These are phyloP conservation scores for Microctenopoma steveboyesi DNA, from an alignment of 2,797 vertebrate species.

Conservation along the genomic window DNA sequence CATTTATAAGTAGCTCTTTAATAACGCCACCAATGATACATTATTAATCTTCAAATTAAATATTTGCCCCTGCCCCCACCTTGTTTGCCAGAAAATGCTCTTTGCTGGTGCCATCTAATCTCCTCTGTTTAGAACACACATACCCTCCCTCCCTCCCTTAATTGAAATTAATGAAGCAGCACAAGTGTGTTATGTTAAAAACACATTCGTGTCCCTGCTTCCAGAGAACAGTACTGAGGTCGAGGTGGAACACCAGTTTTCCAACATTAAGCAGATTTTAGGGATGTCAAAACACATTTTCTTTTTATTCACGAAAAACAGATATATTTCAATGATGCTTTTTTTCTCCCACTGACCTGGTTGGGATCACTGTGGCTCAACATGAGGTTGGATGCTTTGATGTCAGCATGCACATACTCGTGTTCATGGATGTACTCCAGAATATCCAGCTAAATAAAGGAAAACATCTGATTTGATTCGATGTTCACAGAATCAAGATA, in stretches of 20 bases:
- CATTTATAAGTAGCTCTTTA: constrained; percentile 82
- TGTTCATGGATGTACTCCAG: constrained; percentile 95
- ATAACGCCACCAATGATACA: constrained; percentile 81
- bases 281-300: background rate
- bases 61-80: constrained; percentile 76
- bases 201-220: constrained; percentile 23
- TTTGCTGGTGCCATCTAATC: constrained; percentile 74
- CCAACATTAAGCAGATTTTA: background rate
- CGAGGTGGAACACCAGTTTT: background rate
- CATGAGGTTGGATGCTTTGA: constrained; percentile 96
- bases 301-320: background rate
- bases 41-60: constrained; percentile 85
- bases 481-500: background rate
- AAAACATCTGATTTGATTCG: background rate
- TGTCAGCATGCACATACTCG: constrained; percentile 95
- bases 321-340: background rate
- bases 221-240: constrained; percentile 16
- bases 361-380: constrained; percentile 89
- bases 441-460: constrained; percentile 86
- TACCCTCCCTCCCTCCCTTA: constrained; percentile 34
- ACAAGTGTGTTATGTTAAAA: constrained; percentile 45
- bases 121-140: constrained; percentile 30
- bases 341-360: constrained; percentile 84
- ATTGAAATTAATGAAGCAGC: constrained; percentile 71
- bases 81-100: constrained; percentile 74